Conservation (phyloP, 1,140 invertebrate species). For the Drosophila nigrodunni region DNA sequence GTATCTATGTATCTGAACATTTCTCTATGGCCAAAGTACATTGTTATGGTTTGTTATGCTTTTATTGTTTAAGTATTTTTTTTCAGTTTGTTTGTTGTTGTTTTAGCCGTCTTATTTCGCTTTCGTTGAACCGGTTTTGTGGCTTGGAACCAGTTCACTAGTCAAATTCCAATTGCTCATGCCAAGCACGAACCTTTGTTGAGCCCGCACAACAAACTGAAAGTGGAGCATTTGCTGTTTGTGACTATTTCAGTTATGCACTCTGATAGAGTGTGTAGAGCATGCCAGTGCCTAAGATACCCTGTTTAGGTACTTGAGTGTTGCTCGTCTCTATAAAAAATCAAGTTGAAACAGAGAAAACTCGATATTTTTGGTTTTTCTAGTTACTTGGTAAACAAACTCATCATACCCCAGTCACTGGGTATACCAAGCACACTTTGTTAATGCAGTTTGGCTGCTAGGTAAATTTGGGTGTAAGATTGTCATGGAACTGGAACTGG, state of each 20-base stretch:
- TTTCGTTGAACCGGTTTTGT: constrained; percentile 56
- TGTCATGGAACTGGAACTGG: constrained; percentile 8
- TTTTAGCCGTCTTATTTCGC: constrained; percentile 27
- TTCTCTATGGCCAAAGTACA: constrained; percentile 8
- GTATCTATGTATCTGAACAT: not conserved
- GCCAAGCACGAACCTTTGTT: constrained; percentile 50
- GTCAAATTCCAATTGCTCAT: constrained; percentile 51
- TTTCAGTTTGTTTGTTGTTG: not conserved
- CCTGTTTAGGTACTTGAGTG: no score
- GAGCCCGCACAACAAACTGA: constrained; percentile 19
- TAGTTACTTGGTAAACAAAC: no score
- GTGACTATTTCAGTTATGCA: constrained; percentile 18
- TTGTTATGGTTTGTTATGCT: constrained; percentile 45
- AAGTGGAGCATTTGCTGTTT: constrained; percentile 30
- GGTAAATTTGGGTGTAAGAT: not conserved
- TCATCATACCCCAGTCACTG: no score
- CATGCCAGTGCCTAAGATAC: no score
- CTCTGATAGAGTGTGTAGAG: no score
- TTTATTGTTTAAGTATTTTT: not conserved
- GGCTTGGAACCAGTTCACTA: constrained; percentile 54
- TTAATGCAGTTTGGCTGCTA: not conserved
- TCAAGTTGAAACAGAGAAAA: no score
- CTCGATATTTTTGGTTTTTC: no score
- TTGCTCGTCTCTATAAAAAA: no score
- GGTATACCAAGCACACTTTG: constrained; percentile 5